Evolutionary conservation across 2,888 invertebrate species (phyloP).

Genomic region (Harpalus rubripes): DNA sequence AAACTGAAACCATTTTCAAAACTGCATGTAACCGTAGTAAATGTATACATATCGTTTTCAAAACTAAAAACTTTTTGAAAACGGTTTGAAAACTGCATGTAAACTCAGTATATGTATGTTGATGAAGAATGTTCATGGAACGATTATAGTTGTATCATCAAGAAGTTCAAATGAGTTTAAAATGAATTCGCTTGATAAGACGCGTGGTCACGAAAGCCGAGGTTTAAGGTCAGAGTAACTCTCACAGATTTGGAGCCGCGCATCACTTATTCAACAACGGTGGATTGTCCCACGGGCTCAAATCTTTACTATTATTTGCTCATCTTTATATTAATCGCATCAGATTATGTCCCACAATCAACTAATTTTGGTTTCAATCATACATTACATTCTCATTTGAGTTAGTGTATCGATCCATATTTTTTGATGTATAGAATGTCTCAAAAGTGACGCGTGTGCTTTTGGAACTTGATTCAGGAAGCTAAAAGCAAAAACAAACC

Average conservation of each 20-base stretch:
- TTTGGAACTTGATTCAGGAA: too few relatives aligned
- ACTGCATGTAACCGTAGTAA: too few relatives aligned
- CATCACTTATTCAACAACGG: conserved; percentile 29
- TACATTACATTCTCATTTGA: background rate
- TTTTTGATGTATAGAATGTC: too few relatives aligned
- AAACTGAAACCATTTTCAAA: too few relatives aligned
- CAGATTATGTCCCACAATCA: background rate
- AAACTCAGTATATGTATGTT: too few relatives aligned
- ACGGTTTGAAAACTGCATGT: too few relatives aligned
- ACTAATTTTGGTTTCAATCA: background rate
- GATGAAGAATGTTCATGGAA: background rate
- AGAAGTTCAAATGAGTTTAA: conserved; percentile 56
- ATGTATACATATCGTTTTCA: too few relatives aligned
- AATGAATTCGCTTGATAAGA: conserved; percentile 61
- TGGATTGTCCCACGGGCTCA: conserved; percentile 28
- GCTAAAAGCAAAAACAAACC: too few relatives aligned
- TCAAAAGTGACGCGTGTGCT: too few relatives aligned
- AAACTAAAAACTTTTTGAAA: too few relatives aligned
- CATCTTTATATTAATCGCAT: conserved; percentile 18
- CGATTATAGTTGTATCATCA: conserved; percentile 53
- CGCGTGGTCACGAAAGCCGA: conserved; percentile 53
- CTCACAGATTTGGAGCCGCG: conserved; percentile 49
- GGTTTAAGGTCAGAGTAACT: conserved; percentile 54
- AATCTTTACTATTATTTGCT: conserved; percentile 31
- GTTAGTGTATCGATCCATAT: too few relatives aligned